A percentile compares a stretch with the other conserved stretches of the same genome.
phyloP scores from a whole-genome alignment of 2,113 vertebrate species.

The Cyphomyrus discorhynchus region DNA sequence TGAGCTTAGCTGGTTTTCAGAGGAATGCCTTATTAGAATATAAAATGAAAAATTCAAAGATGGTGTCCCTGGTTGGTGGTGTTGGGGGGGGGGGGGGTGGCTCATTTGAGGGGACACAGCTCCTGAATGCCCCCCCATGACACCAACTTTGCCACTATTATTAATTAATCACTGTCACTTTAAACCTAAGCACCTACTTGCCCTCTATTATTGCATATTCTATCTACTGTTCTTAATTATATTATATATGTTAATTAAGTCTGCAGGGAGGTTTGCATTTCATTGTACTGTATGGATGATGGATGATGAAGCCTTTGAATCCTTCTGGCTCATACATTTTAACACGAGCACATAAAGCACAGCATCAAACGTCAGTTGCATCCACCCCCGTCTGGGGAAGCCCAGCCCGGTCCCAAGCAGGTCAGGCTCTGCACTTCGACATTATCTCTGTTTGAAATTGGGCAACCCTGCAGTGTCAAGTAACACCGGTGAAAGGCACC shows the following conservation, averaged over 20 bases:
- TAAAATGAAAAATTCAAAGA: background rate
- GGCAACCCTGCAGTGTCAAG: background rate
- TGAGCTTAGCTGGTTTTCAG: background rate
- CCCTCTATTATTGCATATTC: background rate
- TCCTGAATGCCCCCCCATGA: background rate
- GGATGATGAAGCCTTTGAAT: background rate
- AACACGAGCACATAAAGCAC: background rate
- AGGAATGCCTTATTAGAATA: background rate
- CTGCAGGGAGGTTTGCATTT: background rate
- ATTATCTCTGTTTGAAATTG: background rate
- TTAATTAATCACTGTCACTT: background rate
- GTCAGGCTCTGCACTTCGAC: background rate
- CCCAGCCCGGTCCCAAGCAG: background rate
- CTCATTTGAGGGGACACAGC: background rate
- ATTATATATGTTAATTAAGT: background rate
- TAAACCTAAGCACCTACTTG: background rate
- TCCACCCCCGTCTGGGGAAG: background rate
- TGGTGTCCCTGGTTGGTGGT: background rate
- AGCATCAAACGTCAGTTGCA: background rate
- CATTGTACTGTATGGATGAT: background rate
- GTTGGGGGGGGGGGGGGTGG: background rate
- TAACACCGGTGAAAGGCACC: background rate
- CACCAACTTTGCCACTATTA: background rate
- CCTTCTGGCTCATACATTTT: background rate
- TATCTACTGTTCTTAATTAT: background rate